Conservation (phyloP, 2,888 invertebrate species). For the Trichogramma evanescens region DNA sequence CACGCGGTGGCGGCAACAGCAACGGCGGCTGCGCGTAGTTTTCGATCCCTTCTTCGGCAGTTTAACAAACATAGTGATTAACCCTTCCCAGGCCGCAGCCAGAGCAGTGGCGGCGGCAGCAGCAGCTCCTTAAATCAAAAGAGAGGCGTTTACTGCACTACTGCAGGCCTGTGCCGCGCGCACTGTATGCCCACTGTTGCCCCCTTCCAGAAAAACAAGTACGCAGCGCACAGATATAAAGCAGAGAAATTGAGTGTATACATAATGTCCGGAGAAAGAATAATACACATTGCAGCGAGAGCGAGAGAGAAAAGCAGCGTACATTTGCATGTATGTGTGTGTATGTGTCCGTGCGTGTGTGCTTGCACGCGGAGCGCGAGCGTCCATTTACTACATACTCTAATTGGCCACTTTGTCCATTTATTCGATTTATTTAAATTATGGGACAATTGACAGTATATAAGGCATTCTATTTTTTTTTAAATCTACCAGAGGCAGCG, state of each 20-base stretch:
- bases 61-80: constrained; percentile 13
- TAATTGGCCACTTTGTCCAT: constrained; percentile 50
- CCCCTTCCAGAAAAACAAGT: too few species aligned
- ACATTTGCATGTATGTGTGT: constrained; percentile 5
- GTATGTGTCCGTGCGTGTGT: neutral
- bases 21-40: too few species aligned
- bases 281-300: neutral
- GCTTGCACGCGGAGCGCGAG: constrained; percentile 23
- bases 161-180: constrained; percentile 15
- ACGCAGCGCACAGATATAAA: too few species aligned
- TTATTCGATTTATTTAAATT: constrained; percentile 50
- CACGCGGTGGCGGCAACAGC: too few species aligned
- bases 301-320: neutral
- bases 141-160: constrained; percentile 16
- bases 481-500: constrained; percentile 43
- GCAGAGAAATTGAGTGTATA: too few species aligned
- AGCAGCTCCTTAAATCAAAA: constrained; percentile 22
- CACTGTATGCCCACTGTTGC: too few species aligned
- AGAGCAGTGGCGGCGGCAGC: constrained; percentile 12
- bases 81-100: constrained; percentile 6
- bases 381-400: constrained; percentile 43
- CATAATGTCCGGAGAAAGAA: neutral
- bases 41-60: too few species aligned
- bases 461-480: constrained; percentile 46
- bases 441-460: constrained; percentile 48